Base-by-base conservation (phyloP, 35 echinoderm and acorn worm genomes). In the Lytechinus variegatus region DNA sequence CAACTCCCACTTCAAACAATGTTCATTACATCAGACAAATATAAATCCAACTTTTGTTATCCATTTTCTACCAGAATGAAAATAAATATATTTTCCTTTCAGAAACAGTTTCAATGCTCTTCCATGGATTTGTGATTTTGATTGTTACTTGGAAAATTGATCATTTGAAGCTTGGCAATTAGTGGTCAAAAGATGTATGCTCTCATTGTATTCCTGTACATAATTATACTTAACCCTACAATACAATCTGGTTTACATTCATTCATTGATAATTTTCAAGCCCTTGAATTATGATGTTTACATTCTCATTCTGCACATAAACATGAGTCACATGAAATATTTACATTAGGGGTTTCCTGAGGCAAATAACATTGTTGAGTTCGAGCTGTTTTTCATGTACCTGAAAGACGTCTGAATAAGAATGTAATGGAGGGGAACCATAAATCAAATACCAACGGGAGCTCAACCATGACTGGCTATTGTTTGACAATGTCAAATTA, bases 401-500 rank as follows among this genome's bases (percentile, higher is more conserved):
- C 13, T 58, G 9, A 58, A 58, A 9, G 21, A 24, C 14, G 1
- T 16, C 24, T 79, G 66, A 79, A 14, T 24, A 79, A 79, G 66
- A 24, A 79, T 79, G 66, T 79, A 19, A 79, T 6, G 19, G 66
- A 79, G 19, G 66, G 66, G 24, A 4, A 24, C 21, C 4, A 24
- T 79, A 79, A 79, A 79, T 79, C 66, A 79, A 79, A 79, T 21
- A n/a, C 66, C 66, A 79, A 79, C n/a, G 66, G 19, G 6, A 79
- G 66, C 16, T 79, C 66, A 79, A 24, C 19, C 66, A 79, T 79
- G 21, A 24, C 19, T n/a, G 66, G 66, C 66, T 79, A 79, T 79
- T 79, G 66, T 79, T 19, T 79, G 66, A 24, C 66, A 79, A 79
- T 79, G 66, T 79, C 66, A 79, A 79, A 79, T 79, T 79, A 79